Evolutionary conservation across 2,888 invertebrate genomes (phyloP), one percentile per base, ranked within the genome.

Genomic region (Sialis lutaria): DNA sequence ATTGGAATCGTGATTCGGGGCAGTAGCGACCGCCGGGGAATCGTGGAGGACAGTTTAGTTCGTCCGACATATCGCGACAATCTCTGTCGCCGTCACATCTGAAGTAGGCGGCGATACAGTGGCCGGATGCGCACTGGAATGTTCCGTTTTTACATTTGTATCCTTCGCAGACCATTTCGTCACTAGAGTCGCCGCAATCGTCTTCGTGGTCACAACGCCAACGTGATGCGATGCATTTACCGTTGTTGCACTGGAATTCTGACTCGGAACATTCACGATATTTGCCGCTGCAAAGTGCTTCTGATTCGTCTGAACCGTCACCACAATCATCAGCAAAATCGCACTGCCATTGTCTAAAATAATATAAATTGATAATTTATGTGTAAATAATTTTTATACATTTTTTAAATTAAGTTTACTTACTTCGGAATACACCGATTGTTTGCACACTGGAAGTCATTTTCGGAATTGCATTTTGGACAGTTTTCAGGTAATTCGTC

Each of bases 281-380:
- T 49, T 72, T 73, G 46, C 82, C 81, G 56, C 82, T 81, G 64
- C 95, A 96, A 33, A 86, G 68, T 0, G 77, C 67, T 54, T 87
- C 85, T 1, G 76, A 68, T 63, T 93, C 92, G 61, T 98, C 97
- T 46, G 86, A 85, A 40, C 87, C 86, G 62, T 97, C 97, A 0
- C 91, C 88, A 58, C 97, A 97, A 61, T 97, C 96, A 58, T 95
- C 91, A 32, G 95, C 90, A 64, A 91, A 93, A 61, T 97, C 96
- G 61, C 96, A 97, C 55, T 83, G 75, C 93, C 93, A 95, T 59
- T 91, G 85, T 55, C 61, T 59, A 46, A 42, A 49, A 48, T 6
- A 46, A 6, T 40, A 9, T 13, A 40, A 40, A 6, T 13, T 1
- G 30, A 42, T 31, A 9, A 30, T 4, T 30, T 30, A 31, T 30